Evolutionary conservation across 2,113 vertebrate species (phyloP).

Genomic region (Choloepus hoffmanni): DNA sequence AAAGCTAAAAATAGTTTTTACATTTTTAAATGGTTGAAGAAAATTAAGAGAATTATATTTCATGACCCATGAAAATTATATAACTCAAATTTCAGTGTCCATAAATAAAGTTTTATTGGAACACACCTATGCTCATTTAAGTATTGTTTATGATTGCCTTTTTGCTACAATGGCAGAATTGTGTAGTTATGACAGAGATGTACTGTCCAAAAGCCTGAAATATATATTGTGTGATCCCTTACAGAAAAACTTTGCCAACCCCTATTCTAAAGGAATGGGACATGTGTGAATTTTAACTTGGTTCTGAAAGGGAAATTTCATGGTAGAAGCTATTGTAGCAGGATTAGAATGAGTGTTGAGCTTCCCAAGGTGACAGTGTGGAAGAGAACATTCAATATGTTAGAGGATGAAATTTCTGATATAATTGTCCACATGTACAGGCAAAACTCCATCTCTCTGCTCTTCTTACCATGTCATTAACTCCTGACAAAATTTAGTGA

Average conservation of each 20-base stretch:
- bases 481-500: conserved; percentile 13
- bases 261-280: background rate
- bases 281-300: background rate
- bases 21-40: background rate
- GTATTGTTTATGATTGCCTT: background rate
- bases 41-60: background rate
- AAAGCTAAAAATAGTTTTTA: background rate
- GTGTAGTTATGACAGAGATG: background rate
- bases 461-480: conserved; percentile 44
- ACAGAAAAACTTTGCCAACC: background rate
- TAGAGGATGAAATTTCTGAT: background rate
- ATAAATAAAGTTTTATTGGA: background rate
- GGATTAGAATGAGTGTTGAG: background rate
- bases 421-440: background rate
- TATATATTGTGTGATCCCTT: background rate
- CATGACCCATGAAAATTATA: background rate
- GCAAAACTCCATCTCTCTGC: conserved; percentile 39
- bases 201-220: background rate
- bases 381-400: background rate
- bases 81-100: background rate
- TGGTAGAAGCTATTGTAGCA: background rate
- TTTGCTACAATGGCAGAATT: background rate
- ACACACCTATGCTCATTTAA: background rate
- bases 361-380: background rate
- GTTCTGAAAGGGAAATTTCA: background rate